phyloP scores from a whole-genome alignment of 2,888 invertebrate species.

The Eristalis intricaria region DNA sequence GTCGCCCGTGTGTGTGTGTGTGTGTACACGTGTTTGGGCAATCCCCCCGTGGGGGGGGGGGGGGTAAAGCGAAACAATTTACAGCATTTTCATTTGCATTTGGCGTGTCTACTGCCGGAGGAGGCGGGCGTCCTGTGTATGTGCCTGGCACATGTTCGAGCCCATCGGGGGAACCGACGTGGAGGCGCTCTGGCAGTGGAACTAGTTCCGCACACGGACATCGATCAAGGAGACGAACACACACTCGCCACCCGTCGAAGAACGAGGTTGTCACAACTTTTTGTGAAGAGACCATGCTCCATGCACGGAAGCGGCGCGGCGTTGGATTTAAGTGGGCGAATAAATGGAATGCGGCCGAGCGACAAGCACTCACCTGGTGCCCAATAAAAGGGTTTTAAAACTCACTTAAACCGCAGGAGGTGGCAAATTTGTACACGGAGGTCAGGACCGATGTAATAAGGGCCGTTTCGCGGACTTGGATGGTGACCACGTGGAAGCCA shows the following conservation, averaged over 20 bases:
- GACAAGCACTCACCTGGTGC: constrained; percentile 14
- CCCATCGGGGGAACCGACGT: not conserved
- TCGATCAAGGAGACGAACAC: not conserved
- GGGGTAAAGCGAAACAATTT: constrained; percentile 32
- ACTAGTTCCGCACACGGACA: not conserved
- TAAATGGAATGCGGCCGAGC: not conserved
- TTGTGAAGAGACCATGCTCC: not conserved
- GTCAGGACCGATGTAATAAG: constrained; percentile 9
- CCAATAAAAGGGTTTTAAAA: constrained; percentile 22
- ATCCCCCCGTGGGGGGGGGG: constrained; percentile 10
- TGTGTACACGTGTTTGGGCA: not conserved
- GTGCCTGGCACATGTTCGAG: not conserved
- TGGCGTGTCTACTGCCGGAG: not conserved
- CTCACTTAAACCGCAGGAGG: not conserved
- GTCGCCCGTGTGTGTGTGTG: not conserved
- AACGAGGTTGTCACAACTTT: not conserved
- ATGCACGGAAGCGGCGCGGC: too few relatives aligned
- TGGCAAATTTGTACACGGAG: not conserved
- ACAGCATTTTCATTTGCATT: constrained; percentile 37
- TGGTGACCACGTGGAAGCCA: not conserved
- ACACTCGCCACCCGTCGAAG: not conserved
- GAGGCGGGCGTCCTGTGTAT: not conserved
- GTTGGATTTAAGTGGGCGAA: not conserved
- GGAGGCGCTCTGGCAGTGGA: not conserved
- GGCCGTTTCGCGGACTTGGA: not conserved